Conservation (phyloP, 2,888 invertebrate genomes). For the Rhamnusium bicolor region DNA sequence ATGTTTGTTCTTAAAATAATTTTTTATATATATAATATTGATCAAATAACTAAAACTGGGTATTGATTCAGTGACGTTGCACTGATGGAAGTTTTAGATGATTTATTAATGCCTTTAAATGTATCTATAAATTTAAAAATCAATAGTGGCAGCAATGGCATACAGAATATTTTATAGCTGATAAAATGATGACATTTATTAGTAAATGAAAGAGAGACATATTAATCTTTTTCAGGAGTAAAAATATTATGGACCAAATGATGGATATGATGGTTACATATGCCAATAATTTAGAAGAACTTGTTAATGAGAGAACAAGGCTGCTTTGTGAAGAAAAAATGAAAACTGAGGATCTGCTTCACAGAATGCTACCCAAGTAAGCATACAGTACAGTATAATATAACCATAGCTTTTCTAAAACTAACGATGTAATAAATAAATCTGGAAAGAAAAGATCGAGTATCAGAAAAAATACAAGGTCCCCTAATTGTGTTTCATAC, state of each 20-base stretch:
- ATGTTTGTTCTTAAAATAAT: no score
- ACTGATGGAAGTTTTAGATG: background rate
- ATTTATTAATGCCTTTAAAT: background rate
- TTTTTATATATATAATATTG: no score
- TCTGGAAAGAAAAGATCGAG: no score
- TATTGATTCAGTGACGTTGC: background rate
- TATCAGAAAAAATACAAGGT: no score
- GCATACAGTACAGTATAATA: constrained; percentile 53
- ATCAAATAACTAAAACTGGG: background rate
- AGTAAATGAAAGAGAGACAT: no score
- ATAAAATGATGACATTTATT: no score
- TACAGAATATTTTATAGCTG: no score
- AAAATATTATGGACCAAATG: constrained; percentile 97
- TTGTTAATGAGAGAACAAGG: constrained; percentile 93
- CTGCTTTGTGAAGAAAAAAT: constrained; percentile 92
- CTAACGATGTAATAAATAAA: no score
- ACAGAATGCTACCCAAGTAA: constrained; percentile 95
- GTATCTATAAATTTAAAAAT: background rate
- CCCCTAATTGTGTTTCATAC: no score
- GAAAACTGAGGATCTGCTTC: constrained; percentile 93
- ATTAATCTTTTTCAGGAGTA: constrained; percentile 74
- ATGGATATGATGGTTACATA: constrained; percentile 99
- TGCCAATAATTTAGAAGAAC: constrained; percentile 94
- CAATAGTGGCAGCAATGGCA: background rate
- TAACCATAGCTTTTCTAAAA: no score